Conservation (phyloP, 1,140 invertebrate species). For the Aphidius ervi region DNA sequence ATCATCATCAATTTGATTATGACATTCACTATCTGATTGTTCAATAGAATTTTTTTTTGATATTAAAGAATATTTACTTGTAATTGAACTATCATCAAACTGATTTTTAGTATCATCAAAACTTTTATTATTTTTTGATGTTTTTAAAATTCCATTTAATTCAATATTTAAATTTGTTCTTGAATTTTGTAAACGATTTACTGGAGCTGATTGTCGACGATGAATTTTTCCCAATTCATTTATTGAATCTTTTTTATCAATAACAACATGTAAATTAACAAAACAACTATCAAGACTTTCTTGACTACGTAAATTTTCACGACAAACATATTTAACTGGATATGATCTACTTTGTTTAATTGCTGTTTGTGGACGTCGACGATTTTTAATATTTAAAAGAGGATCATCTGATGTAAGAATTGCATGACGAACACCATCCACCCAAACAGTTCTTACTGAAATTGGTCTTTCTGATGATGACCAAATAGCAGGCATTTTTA, state of each 20-base stretch:
- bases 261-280: conserved; percentile 40
- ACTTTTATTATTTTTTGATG: conserved; percentile 22
- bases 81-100: not conserved
- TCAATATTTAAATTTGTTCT: conserved; percentile 19
- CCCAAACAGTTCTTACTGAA: conserved; percentile 67
- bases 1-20: conserved; percentile 2
- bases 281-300: conserved; percentile 41
- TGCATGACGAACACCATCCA: conserved; percentile 66
- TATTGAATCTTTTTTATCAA: conserved; percentile 28
- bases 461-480: conserved; percentile 66
- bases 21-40: not conserved
- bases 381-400: conserved; percentile 31
- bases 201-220: conserved; percentile 36
- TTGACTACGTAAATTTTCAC: conserved; percentile 20
- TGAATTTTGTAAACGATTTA: not conserved
- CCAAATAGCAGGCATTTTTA: conserved; percentile 56
- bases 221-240: conserved; percentile 22
- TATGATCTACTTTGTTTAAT: conserved; percentile 20
- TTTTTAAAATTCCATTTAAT: conserved; percentile 19
- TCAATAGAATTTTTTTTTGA: conserved; percentile 5
- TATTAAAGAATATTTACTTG: not conserved
- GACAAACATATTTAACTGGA: conserved; percentile 25
- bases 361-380: conserved; percentile 26
- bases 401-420: conserved; percentile 65
- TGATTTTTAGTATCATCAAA: not conserved